A percentile compares a stretch with the other conserved stretches of the same genome.
These are phyloP conservation scores for Odontomachus brunneus DNA, from an alignment of 1,140 invertebrate genomes.

Conservation along the genomic window DNA sequence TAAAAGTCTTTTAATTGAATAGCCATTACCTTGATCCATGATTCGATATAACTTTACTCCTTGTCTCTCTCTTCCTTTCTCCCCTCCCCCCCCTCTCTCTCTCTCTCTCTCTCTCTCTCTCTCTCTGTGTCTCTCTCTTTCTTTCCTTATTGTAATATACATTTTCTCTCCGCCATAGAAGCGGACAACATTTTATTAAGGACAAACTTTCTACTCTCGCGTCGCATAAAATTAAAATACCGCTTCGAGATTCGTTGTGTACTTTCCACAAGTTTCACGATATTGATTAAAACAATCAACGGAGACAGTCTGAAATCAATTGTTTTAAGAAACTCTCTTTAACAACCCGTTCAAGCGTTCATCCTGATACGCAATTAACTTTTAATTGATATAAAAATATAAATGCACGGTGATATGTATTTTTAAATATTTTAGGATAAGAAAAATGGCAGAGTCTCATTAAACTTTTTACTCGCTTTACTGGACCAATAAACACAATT, in stretches of 20 bases:
- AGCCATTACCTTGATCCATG: constrained; percentile 22
- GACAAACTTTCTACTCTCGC: constrained; percentile 37
- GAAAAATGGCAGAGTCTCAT: too few relatives aligned
- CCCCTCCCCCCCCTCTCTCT: too few relatives aligned
- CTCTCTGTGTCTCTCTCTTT: neutral
- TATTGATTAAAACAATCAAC: constrained; percentile 40
- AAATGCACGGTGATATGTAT: neutral
- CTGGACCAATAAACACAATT: too few relatives aligned
- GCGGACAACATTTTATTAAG: constrained; percentile 42
- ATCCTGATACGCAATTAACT: neutral
- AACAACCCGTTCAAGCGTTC: constrained; percentile 2
- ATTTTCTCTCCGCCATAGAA: neutral
- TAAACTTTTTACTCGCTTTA: too few relatives aligned
- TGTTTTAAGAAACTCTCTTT: constrained; percentile 4
- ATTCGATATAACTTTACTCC: constrained; percentile 36
- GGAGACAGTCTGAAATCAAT: constrained; percentile 26
- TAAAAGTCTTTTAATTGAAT: constrained; percentile 54
- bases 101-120: neutral
- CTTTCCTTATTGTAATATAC: neutral
- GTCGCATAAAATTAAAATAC: constrained; percentile 50
- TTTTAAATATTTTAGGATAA: too few relatives aligned
- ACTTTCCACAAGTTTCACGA: constrained; percentile 24
- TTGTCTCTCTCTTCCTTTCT: neutral
- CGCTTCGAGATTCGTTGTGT: constrained; percentile 13
- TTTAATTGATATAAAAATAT: neutral